A percentile compares a stretch with the other conserved stretches of the same genome.
Evolutionary conservation across 1,140 invertebrate species (phyloP).

Genomic region (Akabosia matsudoensis): DNA sequence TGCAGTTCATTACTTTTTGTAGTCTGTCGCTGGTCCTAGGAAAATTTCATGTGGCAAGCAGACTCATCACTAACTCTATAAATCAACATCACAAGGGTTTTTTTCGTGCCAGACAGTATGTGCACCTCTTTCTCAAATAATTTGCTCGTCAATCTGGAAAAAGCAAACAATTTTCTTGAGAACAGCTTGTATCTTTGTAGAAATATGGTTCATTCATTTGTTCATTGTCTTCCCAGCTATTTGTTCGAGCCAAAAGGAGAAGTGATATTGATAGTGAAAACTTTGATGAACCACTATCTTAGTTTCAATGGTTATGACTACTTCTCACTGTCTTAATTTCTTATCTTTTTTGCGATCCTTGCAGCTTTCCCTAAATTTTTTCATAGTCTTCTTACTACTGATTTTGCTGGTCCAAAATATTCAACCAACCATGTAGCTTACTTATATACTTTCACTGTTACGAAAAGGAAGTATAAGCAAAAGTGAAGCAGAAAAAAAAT

Average conservation of each 20-base stretch:
- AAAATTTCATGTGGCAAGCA: neutral
- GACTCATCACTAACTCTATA: neutral
- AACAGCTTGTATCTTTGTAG: neutral
- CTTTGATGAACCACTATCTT: neutral
- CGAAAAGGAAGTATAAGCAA: neutral
- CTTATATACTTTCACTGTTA: neutral
- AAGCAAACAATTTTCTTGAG: neutral
- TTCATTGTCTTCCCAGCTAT: neutral
- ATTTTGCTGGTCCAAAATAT: too few species aligned
- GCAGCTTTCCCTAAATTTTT: neutral
- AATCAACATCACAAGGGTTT: slow-evolving; percentile 4
- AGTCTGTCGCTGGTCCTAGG: neutral
- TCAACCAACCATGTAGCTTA: neutral
- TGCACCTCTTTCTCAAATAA: slow-evolving; percentile 10
- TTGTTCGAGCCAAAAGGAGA: too few species aligned
- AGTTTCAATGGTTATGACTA: neutral
- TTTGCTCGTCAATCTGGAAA: slow-evolving; percentile 14
- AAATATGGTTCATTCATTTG: neutral
- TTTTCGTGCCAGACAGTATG: neutral
- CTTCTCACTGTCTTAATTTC: neutral
- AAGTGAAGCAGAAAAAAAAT: slow-evolving; percentile 25
- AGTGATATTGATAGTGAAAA: slow-evolving; percentile 11
- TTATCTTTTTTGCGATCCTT: neutral
- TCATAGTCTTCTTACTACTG: neutral
- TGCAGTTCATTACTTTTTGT: neutral